Base-by-base conservation (phyloP, 23 tunicate species). In the Clavelina lepadiformis region DNA sequence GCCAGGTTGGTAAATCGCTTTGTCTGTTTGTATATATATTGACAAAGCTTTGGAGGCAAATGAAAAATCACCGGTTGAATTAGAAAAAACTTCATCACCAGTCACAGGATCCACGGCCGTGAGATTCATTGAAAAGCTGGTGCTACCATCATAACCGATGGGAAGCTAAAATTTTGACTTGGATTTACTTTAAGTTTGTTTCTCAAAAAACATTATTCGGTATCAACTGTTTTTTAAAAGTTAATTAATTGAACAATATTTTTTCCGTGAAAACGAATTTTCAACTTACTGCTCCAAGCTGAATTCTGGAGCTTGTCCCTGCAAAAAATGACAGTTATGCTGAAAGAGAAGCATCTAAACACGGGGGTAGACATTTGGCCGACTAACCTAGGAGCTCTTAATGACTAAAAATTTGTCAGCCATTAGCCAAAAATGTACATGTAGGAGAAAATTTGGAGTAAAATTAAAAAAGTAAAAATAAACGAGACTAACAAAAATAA, bases 1-100 rank as follows among this genome's bases (percentile, higher is more conserved):
- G 3, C 94, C 93, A 8, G 98, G 88, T 50, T 93, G 72, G 65
- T 93, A 93, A 24, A 84, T 93, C 4, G 93, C 98, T 58, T 93
- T 93, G 55, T 93, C 98, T 29, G 98, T 84, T 69, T 93, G 98
- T 51, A 93, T 79, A 31, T 72, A 66, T 1, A 93, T 74, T 24
- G 86, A 79, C 1, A 79, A 51, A 34, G 96, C 65, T 61, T 87
- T 87, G 13, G 73, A 38, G 1, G 71, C 82, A 68, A 62, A 87
- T 25, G 51, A 36, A 34, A 87, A 63, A 28, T 51, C 68, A 31
- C 56, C 54, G 32, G 96, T 79, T 31, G 82, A 67, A 62, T 87
- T 87, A 36, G 0, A 2, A 34, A 86, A 71, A 29, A 84, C 2
- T 5, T 28, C 38, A 29, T 73, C 80, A 24, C 56, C 65, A 4